Evolutionary conservation across 2,113 vertebrate species (phyloP).

Genomic region (Alectura lathami): DNA sequence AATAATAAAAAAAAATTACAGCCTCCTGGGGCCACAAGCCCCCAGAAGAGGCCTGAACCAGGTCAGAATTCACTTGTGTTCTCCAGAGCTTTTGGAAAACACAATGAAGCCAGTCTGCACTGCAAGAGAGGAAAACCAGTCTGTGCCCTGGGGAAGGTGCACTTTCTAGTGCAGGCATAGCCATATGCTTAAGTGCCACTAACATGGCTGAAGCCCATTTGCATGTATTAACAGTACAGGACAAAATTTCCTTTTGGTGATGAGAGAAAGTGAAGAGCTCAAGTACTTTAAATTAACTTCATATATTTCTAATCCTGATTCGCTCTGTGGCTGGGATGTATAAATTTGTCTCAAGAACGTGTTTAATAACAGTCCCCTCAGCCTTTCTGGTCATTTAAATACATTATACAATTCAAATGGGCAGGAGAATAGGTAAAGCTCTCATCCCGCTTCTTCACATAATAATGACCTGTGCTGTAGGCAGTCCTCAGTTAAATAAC

Average conservation of each 20-base stretch:
- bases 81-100: neutral
- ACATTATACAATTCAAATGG: neutral
- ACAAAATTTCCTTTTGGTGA: neutral
- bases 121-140: neutral
- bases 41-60: neutral
- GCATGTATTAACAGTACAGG: neutral
- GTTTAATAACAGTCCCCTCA: neutral
- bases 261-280: neutral
- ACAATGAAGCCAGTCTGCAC: neutral
- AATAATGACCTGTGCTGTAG: neutral
- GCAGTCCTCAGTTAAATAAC: neutral
- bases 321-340: neutral
- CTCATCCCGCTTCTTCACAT: rapidly evolving
- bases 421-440: neutral
- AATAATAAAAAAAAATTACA: neutral
- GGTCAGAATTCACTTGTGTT: rapidly evolving
- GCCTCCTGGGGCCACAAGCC: neutral
- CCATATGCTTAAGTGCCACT: too few relatives aligned
- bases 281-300: neutral
- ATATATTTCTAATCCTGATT: neutral
- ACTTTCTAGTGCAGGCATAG: neutral
- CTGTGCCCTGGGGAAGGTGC: neutral
- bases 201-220: neutral
- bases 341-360: neutral
- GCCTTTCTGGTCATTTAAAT: neutral